Conservation (phyloP, 2,888 invertebrate genomes). For the Drosophila melanocephala region DNA sequence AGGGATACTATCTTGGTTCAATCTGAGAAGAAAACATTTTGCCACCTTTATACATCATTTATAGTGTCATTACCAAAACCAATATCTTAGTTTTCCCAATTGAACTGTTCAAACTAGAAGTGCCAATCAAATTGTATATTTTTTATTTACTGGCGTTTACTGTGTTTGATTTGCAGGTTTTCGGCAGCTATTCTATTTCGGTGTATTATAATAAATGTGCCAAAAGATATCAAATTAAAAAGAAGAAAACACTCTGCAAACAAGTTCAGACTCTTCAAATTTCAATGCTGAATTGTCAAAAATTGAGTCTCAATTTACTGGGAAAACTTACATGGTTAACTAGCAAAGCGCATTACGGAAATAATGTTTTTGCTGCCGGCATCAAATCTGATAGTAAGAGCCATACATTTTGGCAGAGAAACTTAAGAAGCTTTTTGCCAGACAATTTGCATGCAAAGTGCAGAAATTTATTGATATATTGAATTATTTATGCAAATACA, state of each 20-base stretch:
- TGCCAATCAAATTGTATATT: neutral
- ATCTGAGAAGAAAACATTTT: neutral
- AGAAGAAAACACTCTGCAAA: neutral
- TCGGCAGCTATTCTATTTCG: neutral
- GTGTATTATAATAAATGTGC: neutral
- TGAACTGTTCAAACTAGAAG: neutral
- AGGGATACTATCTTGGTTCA: neutral
- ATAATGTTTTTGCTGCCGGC: constrained; percentile 3
- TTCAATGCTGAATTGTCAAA: constrained; percentile 3
- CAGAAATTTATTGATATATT: constrained; percentile 38
- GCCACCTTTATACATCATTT: neutral
- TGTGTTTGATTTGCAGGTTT: neutral
- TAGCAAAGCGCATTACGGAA: neutral
- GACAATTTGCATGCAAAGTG: constrained; percentile 51
- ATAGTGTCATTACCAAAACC: neutral
- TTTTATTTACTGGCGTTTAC: rapidly evolving
- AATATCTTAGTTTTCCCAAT: neutral
- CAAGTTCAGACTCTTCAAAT: neutral
- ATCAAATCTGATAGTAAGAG: constrained; percentile 14
- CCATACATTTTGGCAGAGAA: constrained; percentile 31
- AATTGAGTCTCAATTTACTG: neutral
- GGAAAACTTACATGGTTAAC: neutral
- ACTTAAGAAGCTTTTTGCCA: constrained; percentile 65
- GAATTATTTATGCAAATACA: constrained; percentile 53
- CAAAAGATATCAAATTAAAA: neutral